A percentile compares a stretch with the other conserved stretches of the same genome.
Evolutionary conservation across 2,888 invertebrate genomes (phyloP).

Genomic region (Himalopsyche japonica): DNA sequence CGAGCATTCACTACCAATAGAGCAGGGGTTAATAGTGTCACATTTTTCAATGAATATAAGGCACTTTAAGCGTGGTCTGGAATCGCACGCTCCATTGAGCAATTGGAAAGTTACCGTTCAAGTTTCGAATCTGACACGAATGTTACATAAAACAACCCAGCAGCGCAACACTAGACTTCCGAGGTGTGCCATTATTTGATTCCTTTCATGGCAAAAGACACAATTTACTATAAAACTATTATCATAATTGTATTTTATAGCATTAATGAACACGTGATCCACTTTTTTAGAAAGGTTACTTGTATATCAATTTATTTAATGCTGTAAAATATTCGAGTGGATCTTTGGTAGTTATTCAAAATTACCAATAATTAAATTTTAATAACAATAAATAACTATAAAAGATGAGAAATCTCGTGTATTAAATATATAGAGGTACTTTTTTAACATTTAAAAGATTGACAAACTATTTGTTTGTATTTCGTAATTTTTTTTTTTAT

Average conservation of each 20-base stretch:
- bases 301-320: too few species aligned
- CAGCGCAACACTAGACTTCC: not conserved
- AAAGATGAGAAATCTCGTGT: too few species aligned
- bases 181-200: constrained; percentile 1
- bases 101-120: constrained; percentile 30
- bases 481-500: not conserved
- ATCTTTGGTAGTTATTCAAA: too few species aligned
- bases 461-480: not conserved
- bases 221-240: not conserved
- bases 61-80: not conserved
- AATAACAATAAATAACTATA: too few species aligned
- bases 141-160: not conserved
- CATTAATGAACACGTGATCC: too few species aligned
- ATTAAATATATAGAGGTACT: too few species aligned
- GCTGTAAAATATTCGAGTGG: too few species aligned
- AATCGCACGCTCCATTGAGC: constrained; percentile 9
- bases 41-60: not conserved
- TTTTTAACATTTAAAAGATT: too few species aligned
- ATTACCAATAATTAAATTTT: too few species aligned
- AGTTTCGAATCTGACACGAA: not conserved
- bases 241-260: too few species aligned
- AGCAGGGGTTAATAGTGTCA: not conserved
- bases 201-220: constrained; percentile 16
- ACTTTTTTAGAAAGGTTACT: too few species aligned
- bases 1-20: not conserved